Percentiles rank a stretch among this genome's conserved stretches.
Evolutionary conservation across 2,888 invertebrate genomes (phyloP).

Genomic region (Ophonus ardosiacus): DNA sequence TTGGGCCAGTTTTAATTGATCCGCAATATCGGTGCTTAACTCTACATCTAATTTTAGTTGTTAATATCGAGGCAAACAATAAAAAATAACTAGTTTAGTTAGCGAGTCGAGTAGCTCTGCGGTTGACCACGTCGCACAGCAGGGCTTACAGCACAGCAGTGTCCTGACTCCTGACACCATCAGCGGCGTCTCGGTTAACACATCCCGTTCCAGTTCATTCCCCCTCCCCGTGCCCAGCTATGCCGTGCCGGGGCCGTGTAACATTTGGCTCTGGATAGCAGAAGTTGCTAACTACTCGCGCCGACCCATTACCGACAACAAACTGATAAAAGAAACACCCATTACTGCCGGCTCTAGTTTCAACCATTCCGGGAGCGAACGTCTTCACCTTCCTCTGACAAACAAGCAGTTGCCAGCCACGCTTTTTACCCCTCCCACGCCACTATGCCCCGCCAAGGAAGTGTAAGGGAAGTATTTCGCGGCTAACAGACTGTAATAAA

Average conservation of each 20-base stretch:
- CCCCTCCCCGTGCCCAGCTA: background rate
- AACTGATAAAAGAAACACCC: constrained; percentile 73
- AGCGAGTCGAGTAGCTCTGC: too few relatives aligned
- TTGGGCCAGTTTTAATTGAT: too few relatives aligned
- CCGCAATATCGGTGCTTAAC: too few relatives aligned
- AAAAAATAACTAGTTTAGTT: too few relatives aligned
- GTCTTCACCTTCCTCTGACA: constrained; percentile 6
- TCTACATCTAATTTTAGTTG: too few relatives aligned
- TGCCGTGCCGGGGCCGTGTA: background rate
- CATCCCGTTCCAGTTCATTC: constrained; percentile 13
- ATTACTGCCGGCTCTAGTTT: constrained; percentile 70
- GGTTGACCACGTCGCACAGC: too few relatives aligned
- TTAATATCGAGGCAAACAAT: too few relatives aligned
- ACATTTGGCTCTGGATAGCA: constrained; percentile 59
- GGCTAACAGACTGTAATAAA: background rate
- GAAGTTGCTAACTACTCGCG: constrained; percentile 72
- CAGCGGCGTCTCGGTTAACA: constrained; percentile 28
- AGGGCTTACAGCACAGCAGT: too few relatives aligned
- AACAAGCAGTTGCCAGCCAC: constrained; percentile 38
- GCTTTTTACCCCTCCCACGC: background rate
- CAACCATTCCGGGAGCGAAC: constrained; percentile 45
- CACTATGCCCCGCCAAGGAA: too few relatives aligned
- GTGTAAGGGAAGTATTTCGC: background rate
- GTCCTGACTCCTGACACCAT: too few relatives aligned
- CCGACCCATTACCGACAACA: constrained; percentile 72